Percentiles rank a stretch among this genome's conserved stretches.
Evolutionary conservation across 2,797 vertebrate genomes (phyloP).

Genomic region (Aselliscus stoliczkanus): DNA sequence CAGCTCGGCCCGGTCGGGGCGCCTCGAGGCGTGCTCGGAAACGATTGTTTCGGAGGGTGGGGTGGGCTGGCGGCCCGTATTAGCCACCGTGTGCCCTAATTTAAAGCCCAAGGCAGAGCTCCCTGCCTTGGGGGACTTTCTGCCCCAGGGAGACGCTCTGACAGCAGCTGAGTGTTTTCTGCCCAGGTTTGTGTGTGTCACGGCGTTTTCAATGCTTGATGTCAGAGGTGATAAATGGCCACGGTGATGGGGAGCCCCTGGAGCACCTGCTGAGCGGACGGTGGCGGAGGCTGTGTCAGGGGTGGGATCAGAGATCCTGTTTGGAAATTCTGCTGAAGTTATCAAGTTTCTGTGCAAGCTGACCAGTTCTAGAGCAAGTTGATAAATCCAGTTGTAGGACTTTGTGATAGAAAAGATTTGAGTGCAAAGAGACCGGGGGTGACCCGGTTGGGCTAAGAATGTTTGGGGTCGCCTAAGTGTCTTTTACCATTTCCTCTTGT

Average conservation of each 20-base stretch:
- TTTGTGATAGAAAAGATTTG: not conserved
- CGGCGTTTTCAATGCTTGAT: not conserved
- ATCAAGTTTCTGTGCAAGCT: slow-evolving; percentile 15
- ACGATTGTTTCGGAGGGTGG: not conserved
- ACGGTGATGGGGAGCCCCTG: not conserved
- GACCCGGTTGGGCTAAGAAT: not conserved
- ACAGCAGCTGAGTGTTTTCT: not conserved
- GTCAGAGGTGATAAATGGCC: not conserved
- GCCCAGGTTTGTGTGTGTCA: not conserved
- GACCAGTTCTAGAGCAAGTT: slow-evolving; percentile 12
- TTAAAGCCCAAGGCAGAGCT: not conserved
- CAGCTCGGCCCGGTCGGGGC: not conserved
- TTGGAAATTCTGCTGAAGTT: slow-evolving; percentile 44
- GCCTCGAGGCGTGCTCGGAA: not conserved
- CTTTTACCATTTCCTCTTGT: not conserved
- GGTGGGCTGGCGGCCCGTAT: not conserved
- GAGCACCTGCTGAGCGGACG: slow-evolving; percentile 37
- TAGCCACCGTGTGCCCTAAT: not conserved
- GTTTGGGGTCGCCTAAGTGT: not conserved
- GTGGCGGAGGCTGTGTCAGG: not conserved
- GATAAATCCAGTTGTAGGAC: not conserved
- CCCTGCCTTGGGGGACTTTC: not conserved
- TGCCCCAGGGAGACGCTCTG: not conserved
- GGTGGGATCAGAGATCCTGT: not conserved
- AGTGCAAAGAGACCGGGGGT: not conserved